Conservation (phyloP, 2,113 vertebrate species). For the Galemys pyrenaicus region DNA sequence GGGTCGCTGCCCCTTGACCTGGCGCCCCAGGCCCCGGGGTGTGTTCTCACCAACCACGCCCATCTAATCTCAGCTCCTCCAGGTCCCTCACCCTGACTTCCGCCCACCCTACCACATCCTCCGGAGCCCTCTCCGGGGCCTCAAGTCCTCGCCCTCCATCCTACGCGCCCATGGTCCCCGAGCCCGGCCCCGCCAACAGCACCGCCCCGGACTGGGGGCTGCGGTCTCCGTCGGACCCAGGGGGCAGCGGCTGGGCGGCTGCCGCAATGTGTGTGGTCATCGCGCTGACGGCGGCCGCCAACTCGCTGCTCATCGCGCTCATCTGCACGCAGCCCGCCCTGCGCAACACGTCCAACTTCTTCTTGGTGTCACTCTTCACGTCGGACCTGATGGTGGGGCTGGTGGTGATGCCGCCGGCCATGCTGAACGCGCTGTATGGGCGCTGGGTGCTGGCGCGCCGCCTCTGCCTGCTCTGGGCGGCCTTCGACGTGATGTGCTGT, state of each 20-base stretch:
- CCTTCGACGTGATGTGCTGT: conserved; percentile 98
- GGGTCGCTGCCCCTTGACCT: not conserved
- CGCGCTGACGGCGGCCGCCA: conserved; percentile 91
- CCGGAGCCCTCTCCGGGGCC: not conserved
- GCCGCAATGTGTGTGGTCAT: conserved; percentile 93
- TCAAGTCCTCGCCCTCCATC: not conserved
- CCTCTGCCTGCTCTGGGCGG: conserved; percentile 95
- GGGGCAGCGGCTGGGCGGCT: conserved; percentile 89
- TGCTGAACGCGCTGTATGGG: conserved; percentile 95
- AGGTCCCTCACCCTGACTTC: not conserved
- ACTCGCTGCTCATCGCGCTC: conserved; percentile 92
- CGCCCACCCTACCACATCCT: not conserved
- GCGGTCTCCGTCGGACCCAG: conserved; percentile 30
- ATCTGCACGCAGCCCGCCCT: conserved; percentile 94
- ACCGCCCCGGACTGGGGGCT: conserved; percentile 58
- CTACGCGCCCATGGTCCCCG: conserved; percentile 57
- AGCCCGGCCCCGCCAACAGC: conserved; percentile 55
- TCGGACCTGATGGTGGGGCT: conserved; percentile 97
- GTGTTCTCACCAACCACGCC: not conserved
- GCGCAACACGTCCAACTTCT: conserved; percentile 97
- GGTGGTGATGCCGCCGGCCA: conserved; percentile 98
- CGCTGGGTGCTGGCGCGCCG: conserved; percentile 92
- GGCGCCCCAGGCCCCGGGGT: not conserved
- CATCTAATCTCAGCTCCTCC: not conserved
- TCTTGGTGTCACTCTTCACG: conserved; percentile 97